Percentiles rank a stretch among this genome's conserved stretches.
phyloP scores from a whole-genome alignment of 2,888 invertebrate species.

The Drosophila maculinotata region DNA sequence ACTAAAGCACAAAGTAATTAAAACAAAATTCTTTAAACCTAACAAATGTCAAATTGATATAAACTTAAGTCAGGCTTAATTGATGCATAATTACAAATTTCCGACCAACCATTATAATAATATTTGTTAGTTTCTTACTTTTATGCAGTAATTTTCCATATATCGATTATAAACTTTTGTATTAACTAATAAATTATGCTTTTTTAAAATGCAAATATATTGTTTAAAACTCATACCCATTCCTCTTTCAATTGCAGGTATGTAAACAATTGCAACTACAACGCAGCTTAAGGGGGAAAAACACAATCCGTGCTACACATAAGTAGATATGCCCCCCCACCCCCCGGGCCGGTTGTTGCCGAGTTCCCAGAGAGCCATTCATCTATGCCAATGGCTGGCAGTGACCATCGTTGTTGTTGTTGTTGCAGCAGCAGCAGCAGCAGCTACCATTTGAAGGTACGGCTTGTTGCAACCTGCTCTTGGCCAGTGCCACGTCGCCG shows the following conservation, averaged over 20 bases:
- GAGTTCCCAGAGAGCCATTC: conserved; percentile 35
- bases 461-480: conserved; percentile 25
- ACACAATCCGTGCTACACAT: background rate
- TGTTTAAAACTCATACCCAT: background rate
- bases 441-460: too few species aligned
- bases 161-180: too few species aligned
- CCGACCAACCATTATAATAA: too few species aligned
- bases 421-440: conserved; percentile 1
- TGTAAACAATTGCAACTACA: conserved; percentile 20
- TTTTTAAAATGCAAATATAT: background rate
- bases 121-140: too few species aligned
- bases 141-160: too few species aligned
- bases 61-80: too few species aligned
- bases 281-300: background rate
- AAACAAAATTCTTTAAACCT: too few species aligned
- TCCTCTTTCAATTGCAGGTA: conserved; percentile 45
- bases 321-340: conserved; percentile 15
- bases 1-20: too few species aligned
- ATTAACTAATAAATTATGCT: too few species aligned
- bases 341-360: conserved; percentile 5
- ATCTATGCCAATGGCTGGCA: conserved; percentile 42
- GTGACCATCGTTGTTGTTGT: background rate
- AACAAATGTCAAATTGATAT: too few species aligned
- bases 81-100: too few species aligned
- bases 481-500: conserved; percentile 30